Percentiles rank a stretch among this genome's conserved stretches.
Conservation (phyloP, 2,888 invertebrate species). For the Rotaria magnacalcarata region DNA sequence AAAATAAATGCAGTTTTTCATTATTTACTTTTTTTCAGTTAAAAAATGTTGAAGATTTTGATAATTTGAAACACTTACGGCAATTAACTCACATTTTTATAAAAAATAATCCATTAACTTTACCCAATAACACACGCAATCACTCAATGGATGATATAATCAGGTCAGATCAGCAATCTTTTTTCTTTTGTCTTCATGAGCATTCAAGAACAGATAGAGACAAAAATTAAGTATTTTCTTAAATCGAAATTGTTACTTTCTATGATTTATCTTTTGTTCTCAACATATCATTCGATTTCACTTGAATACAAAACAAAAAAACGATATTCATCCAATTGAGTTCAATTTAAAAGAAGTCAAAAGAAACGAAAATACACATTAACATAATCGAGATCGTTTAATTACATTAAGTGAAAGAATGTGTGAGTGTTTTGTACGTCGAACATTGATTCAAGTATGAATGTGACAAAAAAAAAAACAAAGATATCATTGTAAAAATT, state of each 20-base stretch:
- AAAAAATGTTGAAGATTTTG: slow-evolving; percentile 5
- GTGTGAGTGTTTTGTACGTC: neutral
- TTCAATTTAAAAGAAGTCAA: neutral
- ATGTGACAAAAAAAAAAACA: neutral
- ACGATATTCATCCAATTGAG: neutral
- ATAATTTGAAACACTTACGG: neutral
- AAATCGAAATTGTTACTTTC: neutral
- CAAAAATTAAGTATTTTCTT: neutral
- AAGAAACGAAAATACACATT: neutral
- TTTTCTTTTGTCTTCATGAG: neutral
- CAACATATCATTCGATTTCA: neutral
- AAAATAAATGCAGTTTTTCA: neutral
- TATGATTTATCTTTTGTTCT: neutral
- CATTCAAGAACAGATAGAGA: neutral
- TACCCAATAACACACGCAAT: neutral
- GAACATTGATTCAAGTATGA: neutral
- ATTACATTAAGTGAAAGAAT: neutral
- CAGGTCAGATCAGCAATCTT: neutral
- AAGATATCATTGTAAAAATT: neutral
- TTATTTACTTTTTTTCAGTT: neutral
- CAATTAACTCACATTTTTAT: neutral
- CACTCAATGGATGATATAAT: neutral
- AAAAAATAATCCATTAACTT: neutral
- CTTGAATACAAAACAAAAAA: too few relatives aligned
- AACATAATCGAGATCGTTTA: neutral